phyloP scores from a whole-genome alignment of 1,140 invertebrate genomes.

The Cepaea nemoralis region DNA sequence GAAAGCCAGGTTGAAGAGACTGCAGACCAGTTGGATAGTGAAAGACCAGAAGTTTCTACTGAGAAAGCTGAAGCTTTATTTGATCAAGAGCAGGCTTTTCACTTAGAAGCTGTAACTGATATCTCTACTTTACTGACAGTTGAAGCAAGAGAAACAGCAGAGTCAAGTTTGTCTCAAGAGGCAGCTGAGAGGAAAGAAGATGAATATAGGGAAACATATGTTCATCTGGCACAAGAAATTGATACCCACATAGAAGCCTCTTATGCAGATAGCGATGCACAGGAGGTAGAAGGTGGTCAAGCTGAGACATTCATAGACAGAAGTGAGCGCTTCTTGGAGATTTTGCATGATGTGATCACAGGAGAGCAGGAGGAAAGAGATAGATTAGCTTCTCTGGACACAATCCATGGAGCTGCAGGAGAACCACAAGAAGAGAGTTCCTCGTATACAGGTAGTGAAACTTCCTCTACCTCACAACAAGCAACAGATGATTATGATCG shows the following conservation, averaged over 20 bases:
- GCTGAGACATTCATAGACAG: slow-evolving; percentile 52
- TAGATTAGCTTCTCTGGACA: background rate
- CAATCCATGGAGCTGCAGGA: background rate
- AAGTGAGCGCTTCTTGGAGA: slow-evolving; percentile 50
- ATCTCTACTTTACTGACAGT: background rate
- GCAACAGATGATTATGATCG: background rate
- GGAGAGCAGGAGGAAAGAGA: slow-evolving; percentile 27
- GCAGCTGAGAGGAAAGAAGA: background rate
- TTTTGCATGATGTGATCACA: slow-evolving; percentile 10
- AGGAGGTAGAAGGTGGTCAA: slow-evolving; percentile 3
- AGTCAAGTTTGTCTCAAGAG: background rate
- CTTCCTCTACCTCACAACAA: background rate
- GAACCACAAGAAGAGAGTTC: background rate
- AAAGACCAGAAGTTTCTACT: slow-evolving; percentile 4
- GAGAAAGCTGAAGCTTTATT: background rate
- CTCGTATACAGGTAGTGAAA: slow-evolving; percentile 3
- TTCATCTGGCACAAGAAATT: background rate
- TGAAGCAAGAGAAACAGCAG: background rate
- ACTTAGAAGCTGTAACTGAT: background rate
- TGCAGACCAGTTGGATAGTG: background rate
- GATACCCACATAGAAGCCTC: background rate
- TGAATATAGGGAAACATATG: background rate
- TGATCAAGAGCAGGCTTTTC: background rate
- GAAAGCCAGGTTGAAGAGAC: slow-evolving; percentile 14
- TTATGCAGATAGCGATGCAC: background rate